Evolutionary conservation across 2,113 vertebrate species (phyloP).

Genomic region (Bettongia penicillata): DNA sequence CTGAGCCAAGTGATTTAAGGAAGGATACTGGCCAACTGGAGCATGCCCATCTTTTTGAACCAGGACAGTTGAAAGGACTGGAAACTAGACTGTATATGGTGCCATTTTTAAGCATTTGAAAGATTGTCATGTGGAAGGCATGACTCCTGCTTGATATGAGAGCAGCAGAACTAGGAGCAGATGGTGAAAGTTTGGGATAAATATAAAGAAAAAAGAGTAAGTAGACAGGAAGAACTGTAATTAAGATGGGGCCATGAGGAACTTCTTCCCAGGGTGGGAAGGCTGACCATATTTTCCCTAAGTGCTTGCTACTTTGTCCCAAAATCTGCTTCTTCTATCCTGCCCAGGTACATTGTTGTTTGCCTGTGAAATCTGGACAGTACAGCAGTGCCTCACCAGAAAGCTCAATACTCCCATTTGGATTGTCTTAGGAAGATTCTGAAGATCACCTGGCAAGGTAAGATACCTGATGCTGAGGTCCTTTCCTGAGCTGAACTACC

Average conservation of each 20-base stretch:
- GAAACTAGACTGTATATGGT: not conserved
- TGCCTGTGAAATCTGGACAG: not conserved
- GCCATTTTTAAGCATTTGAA: not conserved
- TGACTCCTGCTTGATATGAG: not conserved
- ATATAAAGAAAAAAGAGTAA: not conserved
- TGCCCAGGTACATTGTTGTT: too few species aligned
- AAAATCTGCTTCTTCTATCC: not conserved
- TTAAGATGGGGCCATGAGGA: not conserved
- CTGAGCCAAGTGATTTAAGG: not conserved
- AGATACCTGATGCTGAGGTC: too few species aligned
- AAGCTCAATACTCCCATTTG: not conserved
- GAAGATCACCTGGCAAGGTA: not conserved
- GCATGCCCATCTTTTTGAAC: not conserved
- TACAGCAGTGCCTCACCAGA: not conserved
- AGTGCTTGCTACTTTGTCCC: not conserved
- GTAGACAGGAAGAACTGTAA: not conserved
- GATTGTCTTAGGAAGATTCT: not conserved
- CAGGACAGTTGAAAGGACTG: not conserved
- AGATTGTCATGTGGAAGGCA: not conserved
- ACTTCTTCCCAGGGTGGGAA: not conserved
- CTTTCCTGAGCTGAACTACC: too few species aligned
- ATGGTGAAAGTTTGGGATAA: not conserved
- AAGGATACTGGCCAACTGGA: not conserved
- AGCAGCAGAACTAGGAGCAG: not conserved
- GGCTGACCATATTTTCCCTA: not conserved